Evolutionary conservation across 2,888 invertebrate species (phyloP).

Genomic region (Zygogramma bicolorata): DNA sequence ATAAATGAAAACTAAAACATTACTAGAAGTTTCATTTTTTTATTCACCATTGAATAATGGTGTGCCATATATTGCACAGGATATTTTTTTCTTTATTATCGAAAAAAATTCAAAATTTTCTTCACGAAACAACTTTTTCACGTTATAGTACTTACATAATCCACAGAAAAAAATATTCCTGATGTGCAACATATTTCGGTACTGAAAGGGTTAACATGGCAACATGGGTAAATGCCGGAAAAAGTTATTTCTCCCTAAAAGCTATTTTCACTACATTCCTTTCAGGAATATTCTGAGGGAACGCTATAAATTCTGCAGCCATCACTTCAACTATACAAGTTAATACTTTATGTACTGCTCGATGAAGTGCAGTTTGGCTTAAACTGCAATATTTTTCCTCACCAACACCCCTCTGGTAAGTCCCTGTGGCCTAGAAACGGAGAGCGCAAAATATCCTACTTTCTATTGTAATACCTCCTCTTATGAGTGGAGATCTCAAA

Average conservation of each 20-base stretch:
- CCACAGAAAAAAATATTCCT: background rate
- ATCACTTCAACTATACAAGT: background rate
- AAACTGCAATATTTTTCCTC: background rate
- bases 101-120: background rate
- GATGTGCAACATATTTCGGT: background rate
- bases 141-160: background rate
- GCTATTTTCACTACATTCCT: no score
- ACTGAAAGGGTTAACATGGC: background rate
- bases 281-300: no score
- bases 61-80: background rate
- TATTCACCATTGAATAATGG: background rate
- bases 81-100: background rate
- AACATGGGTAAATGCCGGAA: no score
- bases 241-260: no score
- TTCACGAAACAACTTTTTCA: background rate
- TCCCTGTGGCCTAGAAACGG: background rate
- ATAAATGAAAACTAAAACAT: background rate
- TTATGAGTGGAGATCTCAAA: background rate
- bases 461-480: background rate
- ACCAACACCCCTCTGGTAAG: background rate
- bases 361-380: background rate
- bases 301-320: no score
- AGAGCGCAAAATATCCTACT: background rate
- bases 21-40: background rate
- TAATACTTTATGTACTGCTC: background rate